Evolutionary conservation across 2,888 invertebrate genomes (phyloP).

Genomic region (Heliconius sara): DNA sequence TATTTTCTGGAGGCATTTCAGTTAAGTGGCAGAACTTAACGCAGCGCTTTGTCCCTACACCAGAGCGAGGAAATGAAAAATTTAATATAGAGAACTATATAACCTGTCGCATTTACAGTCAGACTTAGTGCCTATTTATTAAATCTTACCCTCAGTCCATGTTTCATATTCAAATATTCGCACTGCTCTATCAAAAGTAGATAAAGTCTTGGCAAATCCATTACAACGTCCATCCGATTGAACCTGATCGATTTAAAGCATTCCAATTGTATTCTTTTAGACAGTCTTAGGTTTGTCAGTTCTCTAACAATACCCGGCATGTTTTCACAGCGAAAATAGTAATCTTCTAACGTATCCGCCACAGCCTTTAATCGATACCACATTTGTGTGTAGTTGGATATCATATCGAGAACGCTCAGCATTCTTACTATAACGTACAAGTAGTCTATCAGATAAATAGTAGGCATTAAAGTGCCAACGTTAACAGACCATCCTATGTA

Average conservation of each 20-base stretch:
- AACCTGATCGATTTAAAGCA: slow-evolving; percentile 38
- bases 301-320: slow-evolving; percentile 29
- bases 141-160: slow-evolving; percentile 47
- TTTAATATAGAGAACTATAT: neutral
- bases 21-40: no score
- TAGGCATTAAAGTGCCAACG: slow-evolving; percentile 29
- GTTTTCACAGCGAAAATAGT: slow-evolving; percentile 31
- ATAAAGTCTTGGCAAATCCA: slow-evolving; percentile 45
- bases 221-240: slow-evolving; percentile 32
- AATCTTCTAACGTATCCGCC: slow-evolving; percentile 42
- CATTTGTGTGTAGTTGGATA: slow-evolving; percentile 43
- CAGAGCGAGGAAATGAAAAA: neutral
- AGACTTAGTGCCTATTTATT: slow-evolving; percentile 15
- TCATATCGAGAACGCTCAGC: slow-evolving; percentile 43
- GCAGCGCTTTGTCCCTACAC: no score
- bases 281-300: slow-evolving; percentile 4
- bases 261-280: slow-evolving; percentile 29
- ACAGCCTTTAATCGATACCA: slow-evolving; percentile 45
- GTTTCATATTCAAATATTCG: slow-evolving; percentile 46
- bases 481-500: slow-evolving; percentile 34
- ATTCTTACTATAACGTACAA: slow-evolving; percentile 39
- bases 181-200: slow-evolving; percentile 46
- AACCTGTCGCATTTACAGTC: no score
- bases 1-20: no score
- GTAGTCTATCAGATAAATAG: slow-evolving; percentile 40